Base-by-base conservation (phyloP, 1,140 invertebrate genomes). In the Bombus sylvicola region DNA sequence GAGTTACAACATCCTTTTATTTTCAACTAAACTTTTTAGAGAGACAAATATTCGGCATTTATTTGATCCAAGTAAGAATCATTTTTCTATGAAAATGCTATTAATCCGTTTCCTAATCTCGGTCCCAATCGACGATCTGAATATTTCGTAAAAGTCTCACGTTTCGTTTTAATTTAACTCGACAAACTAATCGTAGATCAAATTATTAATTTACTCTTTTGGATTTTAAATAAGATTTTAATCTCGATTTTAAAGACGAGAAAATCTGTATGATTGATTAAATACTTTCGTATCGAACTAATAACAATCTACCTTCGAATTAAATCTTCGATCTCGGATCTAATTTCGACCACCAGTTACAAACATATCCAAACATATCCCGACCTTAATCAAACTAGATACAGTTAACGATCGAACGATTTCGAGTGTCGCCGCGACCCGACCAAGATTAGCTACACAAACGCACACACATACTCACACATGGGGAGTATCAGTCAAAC, bases 401-500 rank as follows among this genome's bases (percentile, higher is more conserved):
- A 39, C 41, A 57, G 64, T 18, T 22, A 41, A 47, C 75, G 62
- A 90, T 89, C 78, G 77, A 86, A 75, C 66, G 57, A 81, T 74
- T 71, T 71, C 43, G 59, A 41, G 10, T 31, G 59, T 71, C 47
- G 34, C 66, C 59, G 8, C 69, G 77, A 39, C 41, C 59, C 73
- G 79, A 83, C 83, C 89, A 87, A 90, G 89, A 91, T 91, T 91
- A 87, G 90, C 89, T 64, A 59, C 81, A 64, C 69, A 22, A 12
- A 39, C 43, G 72, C 78, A 81, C 81, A 69, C 87, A 57, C 78
- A 64, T 9, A 31, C 18, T 18, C 53, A 76, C 81, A 83, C 83
- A 69, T 87, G 82, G 76, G 82, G 92, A 91, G 91, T 94, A 95
- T 94, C 94, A 92, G 94, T 94, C 94, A 94, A 94, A 94, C 85